Conservation (phyloP, 30 jellyfish, hydroid and myxozoan species). For the Aurelia aurita region DNA sequence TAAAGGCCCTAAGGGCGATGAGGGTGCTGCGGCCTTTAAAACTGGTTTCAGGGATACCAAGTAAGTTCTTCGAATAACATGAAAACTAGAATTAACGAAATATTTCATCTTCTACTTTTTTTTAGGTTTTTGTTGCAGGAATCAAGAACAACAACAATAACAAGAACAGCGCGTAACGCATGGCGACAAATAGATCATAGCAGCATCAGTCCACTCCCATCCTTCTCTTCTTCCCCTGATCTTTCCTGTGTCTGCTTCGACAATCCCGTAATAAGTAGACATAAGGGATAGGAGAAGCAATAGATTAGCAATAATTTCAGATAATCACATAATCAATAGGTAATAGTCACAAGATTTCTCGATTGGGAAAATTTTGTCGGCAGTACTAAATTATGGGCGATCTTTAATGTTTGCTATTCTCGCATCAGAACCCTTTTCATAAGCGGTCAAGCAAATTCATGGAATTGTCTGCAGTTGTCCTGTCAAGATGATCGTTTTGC, state of each 20-base stretch:
- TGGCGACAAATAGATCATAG: not conserved
- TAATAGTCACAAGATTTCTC: too few species aligned
- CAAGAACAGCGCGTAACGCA: not conserved
- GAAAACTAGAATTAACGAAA: not conserved
- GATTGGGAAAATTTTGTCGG: too few species aligned
- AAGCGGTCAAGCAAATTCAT: not conserved
- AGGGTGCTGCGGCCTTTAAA: conserved; percentile 97
- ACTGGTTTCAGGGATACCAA: conserved; percentile 98
- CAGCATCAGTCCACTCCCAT: not conserved
- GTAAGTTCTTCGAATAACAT: conserved; percentile 63
- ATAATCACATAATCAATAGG: too few species aligned
- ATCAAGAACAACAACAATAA: not conserved
- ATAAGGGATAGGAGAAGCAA: too few species aligned
- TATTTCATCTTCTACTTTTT: not conserved
- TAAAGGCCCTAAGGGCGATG: conserved; percentile 93
- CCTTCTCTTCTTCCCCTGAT: too few species aligned
- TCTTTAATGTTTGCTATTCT: too few species aligned
- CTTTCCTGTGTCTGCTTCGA: too few species aligned
- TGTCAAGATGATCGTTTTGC: not conserved
- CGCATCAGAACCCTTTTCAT: too few species aligned
- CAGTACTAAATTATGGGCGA: too few species aligned
- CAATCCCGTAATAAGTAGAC: too few species aligned
- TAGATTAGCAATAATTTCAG: too few species aligned
- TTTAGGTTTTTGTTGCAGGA: not conserved
- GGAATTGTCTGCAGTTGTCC: not conserved